Conservation (phyloP, 1,140 invertebrate genomes). For the Plectrocnemia conspersa region DNA sequence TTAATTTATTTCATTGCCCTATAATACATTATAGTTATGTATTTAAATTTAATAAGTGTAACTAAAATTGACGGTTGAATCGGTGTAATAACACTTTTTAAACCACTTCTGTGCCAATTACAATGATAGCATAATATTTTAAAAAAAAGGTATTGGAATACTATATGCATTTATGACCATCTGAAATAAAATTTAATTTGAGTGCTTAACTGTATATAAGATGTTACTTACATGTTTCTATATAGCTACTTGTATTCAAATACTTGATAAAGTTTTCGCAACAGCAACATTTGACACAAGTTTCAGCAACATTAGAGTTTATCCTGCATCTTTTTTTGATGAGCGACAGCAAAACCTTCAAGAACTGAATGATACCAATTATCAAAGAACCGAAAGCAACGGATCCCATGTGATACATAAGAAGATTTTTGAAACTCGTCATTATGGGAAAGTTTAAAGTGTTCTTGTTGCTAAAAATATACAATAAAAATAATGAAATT, state of each 20-base stretch:
- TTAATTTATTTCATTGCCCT: too few species aligned
- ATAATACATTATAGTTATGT: too few species aligned
- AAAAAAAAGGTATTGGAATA: too few species aligned
- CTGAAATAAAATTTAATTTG: too few species aligned
- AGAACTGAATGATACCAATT: constrained; percentile 65
- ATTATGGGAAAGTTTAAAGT: constrained; percentile 56
- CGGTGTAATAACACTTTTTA: too few species aligned
- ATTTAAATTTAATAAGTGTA: too few species aligned
- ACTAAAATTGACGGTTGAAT: too few species aligned
- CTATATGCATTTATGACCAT: too few species aligned
- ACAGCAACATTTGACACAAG: constrained; percentile 59
- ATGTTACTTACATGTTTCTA: constrained; percentile 67
- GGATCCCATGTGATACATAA: constrained; percentile 71
- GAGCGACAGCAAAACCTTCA: constrained; percentile 58
- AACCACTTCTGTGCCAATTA: too few species aligned
- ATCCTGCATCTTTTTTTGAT: constrained; percentile 42
- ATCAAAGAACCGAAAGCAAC: constrained; percentile 72
- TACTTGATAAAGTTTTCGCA: constrained; percentile 71
- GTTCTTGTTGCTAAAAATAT: constrained; percentile 59
- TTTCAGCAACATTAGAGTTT: constrained; percentile 43
- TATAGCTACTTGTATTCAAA: constrained; percentile 72
- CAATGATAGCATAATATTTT: too few species aligned
- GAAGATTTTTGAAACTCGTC: constrained; percentile 53
- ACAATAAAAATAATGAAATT: constrained; percentile 19
- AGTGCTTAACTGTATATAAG: too few species aligned